A percentile compares a stretch with the other conserved stretches of the same genome.
These are phyloP conservation scores for Clarias laeviceps DNA, from an alignment of 2,797 vertebrate species.

Conservation along the genomic window DNA sequence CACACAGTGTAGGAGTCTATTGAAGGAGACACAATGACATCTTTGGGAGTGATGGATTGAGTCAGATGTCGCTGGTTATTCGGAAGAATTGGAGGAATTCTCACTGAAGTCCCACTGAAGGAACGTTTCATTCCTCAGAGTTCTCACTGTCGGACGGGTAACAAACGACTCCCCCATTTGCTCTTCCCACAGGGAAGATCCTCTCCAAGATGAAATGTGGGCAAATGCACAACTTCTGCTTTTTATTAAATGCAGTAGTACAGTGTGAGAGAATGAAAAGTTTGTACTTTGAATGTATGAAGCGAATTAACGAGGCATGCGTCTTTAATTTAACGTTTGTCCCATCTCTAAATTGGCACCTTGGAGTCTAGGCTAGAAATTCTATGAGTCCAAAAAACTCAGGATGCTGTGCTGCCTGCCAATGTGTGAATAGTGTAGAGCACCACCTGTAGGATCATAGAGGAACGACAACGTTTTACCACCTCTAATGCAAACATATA, in stretches of 20 bases:
- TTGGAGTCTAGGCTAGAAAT: not conserved
- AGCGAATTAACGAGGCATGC: not conserved
- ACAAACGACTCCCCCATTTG: constrained; percentile 6
- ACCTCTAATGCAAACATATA: too few relatives aligned
- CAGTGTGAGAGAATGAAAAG: not conserved
- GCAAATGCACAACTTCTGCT: not conserved
- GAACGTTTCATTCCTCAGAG: constrained; percentile 38
- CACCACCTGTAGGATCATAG: too few relatives aligned
- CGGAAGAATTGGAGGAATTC: constrained; percentile 46
- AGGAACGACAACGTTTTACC: too few relatives aligned
- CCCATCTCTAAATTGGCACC: not conserved
- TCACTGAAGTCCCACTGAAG: constrained; percentile 40
- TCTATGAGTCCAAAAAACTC: not conserved
- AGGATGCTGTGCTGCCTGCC: too few relatives aligned
- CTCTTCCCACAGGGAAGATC: not conserved
- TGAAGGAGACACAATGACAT: constrained; percentile 68
- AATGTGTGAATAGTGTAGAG: too few relatives aligned
- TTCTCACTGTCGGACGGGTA: constrained; percentile 10
- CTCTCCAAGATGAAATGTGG: not conserved
- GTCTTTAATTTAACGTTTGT: too few relatives aligned
- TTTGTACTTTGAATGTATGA: not conserved
- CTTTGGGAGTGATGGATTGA: constrained; percentile 67
- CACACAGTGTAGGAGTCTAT: constrained; percentile 61
- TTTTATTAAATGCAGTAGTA: not conserved
- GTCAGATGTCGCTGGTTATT: constrained; percentile 53